Conservation (phyloP, 2,888 invertebrate genomes). For the Caenorhabditis virilis region DNA sequence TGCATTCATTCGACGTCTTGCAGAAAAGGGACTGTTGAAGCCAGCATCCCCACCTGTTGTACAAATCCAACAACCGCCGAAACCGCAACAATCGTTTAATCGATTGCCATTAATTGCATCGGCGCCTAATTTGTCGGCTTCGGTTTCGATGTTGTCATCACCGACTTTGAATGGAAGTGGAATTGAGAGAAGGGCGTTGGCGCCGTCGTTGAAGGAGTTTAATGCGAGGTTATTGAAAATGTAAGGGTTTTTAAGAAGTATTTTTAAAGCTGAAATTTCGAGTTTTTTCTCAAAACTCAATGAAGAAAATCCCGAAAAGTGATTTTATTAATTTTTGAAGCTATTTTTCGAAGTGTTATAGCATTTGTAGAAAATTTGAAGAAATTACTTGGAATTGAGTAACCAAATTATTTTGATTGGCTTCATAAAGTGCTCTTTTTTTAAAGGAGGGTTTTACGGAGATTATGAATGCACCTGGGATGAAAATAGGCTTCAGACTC, state of each 20-base stretch:
- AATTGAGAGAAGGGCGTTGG: slow-evolving; percentile 24
- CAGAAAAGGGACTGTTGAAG: too few species aligned
- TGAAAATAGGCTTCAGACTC: too few species aligned
- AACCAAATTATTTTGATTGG: too few species aligned
- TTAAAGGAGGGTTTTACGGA: too few species aligned
- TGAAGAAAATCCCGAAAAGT: too few species aligned
- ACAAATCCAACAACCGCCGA: slow-evolving; percentile 18
- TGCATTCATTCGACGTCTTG: too few species aligned
- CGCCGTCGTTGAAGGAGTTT: slow-evolving; percentile 71
- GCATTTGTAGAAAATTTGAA: slow-evolving; percentile 6
- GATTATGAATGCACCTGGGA: too few species aligned
- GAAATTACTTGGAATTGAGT: slow-evolving; percentile 7
- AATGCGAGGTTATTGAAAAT: slow-evolving; percentile 47
- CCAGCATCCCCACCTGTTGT: slow-evolving; percentile 22
- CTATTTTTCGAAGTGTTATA: too few species aligned
- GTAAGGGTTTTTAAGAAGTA: slow-evolving; percentile 20
- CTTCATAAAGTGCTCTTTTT: too few species aligned
- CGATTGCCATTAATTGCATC: neutral
- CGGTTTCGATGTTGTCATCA: neutral
- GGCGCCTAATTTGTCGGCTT: slow-evolving; percentile 3
- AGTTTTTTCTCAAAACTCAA: too few species aligned
- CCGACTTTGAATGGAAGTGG: slow-evolving; percentile 5
- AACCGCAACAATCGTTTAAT: neutral
- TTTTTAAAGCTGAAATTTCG: too few species aligned
- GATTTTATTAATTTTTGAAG: too few species aligned